Conservation (phyloP, 2,888 invertebrate species). For the Drosophila parthenogenetica region DNA sequence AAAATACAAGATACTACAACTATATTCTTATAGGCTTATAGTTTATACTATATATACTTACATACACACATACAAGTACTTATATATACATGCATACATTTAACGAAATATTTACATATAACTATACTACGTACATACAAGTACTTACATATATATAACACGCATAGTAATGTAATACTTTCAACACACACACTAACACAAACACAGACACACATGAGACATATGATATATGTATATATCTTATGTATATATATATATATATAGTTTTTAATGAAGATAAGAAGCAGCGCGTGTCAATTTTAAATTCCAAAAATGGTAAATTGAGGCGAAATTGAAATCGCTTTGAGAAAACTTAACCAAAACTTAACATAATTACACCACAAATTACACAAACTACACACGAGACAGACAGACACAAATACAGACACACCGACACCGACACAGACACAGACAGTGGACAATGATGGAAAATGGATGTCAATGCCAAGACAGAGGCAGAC, state of each 20-base stretch:
- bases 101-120: constrained; percentile 58
- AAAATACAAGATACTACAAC: constrained; percentile 48
- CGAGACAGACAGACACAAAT: constrained; percentile 37
- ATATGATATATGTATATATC: constrained; percentile 42
- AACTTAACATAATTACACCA: constrained; percentile 77
- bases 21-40: constrained; percentile 82
- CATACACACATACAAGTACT: constrained; percentile 51
- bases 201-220: constrained; percentile 34
- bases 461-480: constrained; percentile 29
- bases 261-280: constrained; percentile 66
- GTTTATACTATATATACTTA: constrained; percentile 79
- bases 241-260: constrained; percentile 46
- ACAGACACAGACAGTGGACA: constrained; percentile 51
- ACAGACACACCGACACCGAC: constrained; percentile 26
- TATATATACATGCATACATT: constrained; percentile 53
- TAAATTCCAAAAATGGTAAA: constrained; percentile 53
- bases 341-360: constrained; percentile 51
- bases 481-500: constrained; percentile 37
- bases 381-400: constrained; percentile 73
- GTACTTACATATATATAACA: constrained; percentile 47
- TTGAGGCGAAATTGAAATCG: constrained; percentile 46
- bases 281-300: constrained; percentile 75
- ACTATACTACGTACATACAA: constrained; percentile 61
- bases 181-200: constrained; percentile 26
- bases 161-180: constrained; percentile 63